Base-by-base conservation (phyloP, 2,888 invertebrate genomes). In the Nebria salina region DNA sequence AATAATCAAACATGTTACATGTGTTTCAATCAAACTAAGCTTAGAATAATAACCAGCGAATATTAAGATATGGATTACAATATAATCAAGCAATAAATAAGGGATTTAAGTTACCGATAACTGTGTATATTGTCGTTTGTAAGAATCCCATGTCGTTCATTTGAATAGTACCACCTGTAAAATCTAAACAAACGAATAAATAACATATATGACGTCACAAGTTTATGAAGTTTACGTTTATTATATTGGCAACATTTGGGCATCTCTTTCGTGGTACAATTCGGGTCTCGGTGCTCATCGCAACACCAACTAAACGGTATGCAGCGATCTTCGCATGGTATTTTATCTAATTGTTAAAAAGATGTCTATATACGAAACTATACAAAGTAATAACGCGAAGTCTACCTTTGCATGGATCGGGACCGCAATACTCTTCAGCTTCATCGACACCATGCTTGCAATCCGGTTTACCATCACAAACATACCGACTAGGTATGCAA, bases 391-490 rank as follows among this genome's bases (percentile, higher is more conserved):
- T 25, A 43, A 76, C 15, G 34, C 7, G 11, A 7, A 54, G 1
- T 7, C 85, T 86, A 89, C 90, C 90, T 87, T 85, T 88, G 86
- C 88, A 90, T n/a, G 90, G 89, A 84, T 90, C 87, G 3, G 86
- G 88, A 70, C 87, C 86, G 81, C 90, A 90, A 3, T 86, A 85
- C 54, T 87, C 87, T 20, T 83, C 76, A 83, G 87, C 87, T 85
- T 91, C 91, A 86, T 91, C 91, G 54, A 89, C 89, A 34, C 90
- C 90, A 84, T 90, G 90, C 81, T 88, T 88, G 83, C 91, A 91
- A 85, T 91, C 91, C 20, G 85, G 84, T 83, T 88, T 88, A 2
- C 91, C 91, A 86, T 91, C 91, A 85, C 91, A 91, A 6, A 90
- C 87, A 85, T 90, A 91, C 84, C 90, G 88, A 73, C 87, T 86